A percentile compares a stretch with the other conserved stretches of the same genome.
These are phyloP conservation scores for Muscina levida DNA, from an alignment of 2,888 invertebrate species.

Conservation along the genomic window DNA sequence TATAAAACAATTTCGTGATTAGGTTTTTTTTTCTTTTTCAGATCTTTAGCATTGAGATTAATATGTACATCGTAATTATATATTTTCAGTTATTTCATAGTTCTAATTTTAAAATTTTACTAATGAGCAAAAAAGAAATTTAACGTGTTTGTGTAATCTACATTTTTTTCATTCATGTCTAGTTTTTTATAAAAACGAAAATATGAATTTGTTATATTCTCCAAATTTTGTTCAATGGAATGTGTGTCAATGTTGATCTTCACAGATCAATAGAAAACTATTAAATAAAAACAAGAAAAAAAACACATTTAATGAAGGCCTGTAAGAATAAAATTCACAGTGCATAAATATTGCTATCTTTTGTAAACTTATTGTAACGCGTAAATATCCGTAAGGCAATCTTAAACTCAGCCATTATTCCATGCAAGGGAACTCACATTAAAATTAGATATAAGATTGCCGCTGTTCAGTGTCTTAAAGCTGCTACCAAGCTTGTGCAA, in stretches of 20 bases:
- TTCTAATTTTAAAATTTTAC: background rate
- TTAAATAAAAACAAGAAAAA: no score
- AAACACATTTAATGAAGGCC: slow-evolving; percentile 18
- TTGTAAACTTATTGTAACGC: background rate
- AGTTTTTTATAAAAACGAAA: slow-evolving; percentile 44
- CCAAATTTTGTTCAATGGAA: background rate
- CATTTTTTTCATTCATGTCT: slow-evolving; percentile 52
- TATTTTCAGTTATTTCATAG: slow-evolving; percentile 35
- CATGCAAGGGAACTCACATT: slow-evolving; percentile 85
- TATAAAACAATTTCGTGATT: slow-evolving; percentile 69
- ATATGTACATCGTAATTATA: no score
- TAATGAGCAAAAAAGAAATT: no score
- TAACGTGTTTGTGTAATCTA: slow-evolving; percentile 46
- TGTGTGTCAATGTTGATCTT: slow-evolving; percentile 34
- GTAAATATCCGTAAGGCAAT: slow-evolving; percentile 27
- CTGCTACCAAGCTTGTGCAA: slow-evolving; percentile 81
- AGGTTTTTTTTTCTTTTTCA: slow-evolving; percentile 75
- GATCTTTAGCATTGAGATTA: slow-evolving; percentile 68
- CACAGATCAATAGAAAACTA: no score
- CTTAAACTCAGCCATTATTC: slow-evolving; percentile 91
- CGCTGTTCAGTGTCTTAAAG: slow-evolving; percentile 81
- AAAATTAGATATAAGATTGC: slow-evolving; percentile 79
- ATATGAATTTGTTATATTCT: slow-evolving; percentile 30
- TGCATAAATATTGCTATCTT: no score
- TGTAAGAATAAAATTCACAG: slow-evolving; percentile 43